Evolutionary conservation across 2,797 vertebrate species (phyloP).

Genomic region (Hephaestus fuliginosus): DNA sequence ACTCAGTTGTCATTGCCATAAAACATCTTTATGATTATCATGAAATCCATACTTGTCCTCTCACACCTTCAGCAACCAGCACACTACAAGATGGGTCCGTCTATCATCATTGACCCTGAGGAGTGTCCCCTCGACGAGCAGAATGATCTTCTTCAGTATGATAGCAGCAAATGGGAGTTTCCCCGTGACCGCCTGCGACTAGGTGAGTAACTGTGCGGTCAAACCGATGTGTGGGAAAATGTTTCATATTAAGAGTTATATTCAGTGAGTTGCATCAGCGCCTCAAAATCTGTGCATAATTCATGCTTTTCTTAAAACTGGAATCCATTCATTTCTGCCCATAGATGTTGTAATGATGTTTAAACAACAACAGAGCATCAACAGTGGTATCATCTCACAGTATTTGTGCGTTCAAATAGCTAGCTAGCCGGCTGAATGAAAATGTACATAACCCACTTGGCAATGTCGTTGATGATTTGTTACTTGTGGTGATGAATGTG

Average conservation of each 20-base stretch:
- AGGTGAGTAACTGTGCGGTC: constrained; percentile 81
- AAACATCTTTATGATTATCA: background rate
- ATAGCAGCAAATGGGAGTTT: constrained; percentile 97
- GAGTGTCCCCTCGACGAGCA: constrained; percentile 94
- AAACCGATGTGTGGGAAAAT: background rate
- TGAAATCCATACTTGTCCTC: constrained; percentile 6
- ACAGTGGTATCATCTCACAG: background rate
- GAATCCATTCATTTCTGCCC: background rate
- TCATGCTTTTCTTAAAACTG: background rate
- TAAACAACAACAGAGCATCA: background rate
- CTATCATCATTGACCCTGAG: constrained; percentile 96
- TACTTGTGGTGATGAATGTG: background rate
- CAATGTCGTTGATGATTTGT: background rate
- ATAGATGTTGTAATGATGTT: background rate
- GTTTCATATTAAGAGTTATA: background rate
- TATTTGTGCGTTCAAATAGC: background rate
- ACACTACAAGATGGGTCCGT: constrained; percentile 93
- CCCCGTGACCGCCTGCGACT: constrained; percentile 92
- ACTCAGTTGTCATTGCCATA: background rate
- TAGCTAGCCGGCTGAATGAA: background rate
- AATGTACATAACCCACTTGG: background rate
- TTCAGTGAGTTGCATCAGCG: background rate
- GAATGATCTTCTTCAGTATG: constrained; percentile 93
- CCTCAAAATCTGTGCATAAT: background rate
- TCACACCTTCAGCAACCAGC: constrained; percentile 82